These are phyloP conservation scores for Cladopsammia gracilis DNA, from an alignment of 64 coral and sea anemone genomes.

Conservation along the genomic window DNA sequence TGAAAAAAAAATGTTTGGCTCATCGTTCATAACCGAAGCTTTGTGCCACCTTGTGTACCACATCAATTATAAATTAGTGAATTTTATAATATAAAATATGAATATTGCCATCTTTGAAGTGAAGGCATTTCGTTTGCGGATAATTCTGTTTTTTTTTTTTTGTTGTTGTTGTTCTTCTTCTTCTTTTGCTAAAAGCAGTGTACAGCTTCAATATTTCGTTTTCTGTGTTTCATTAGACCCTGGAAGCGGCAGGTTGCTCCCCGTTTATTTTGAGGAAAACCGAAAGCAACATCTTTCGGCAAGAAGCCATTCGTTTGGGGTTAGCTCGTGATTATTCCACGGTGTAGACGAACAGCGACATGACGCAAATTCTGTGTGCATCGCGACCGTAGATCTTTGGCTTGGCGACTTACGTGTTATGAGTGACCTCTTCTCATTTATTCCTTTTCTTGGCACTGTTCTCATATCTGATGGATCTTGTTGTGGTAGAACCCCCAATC, in stretches of 20 bases:
- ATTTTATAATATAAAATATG: slow-evolving; percentile 75
- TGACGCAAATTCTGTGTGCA: background rate
- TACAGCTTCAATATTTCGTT: background rate
- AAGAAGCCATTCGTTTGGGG: background rate
- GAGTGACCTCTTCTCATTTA: background rate
- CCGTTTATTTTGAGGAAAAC: background rate
- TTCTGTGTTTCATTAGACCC: background rate
- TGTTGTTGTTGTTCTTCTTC: background rate
- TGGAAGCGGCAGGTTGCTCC: background rate
- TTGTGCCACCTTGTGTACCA: slow-evolving; percentile 27
- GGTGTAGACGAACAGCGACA: background rate
- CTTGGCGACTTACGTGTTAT: background rate
- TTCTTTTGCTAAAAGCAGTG: background rate
- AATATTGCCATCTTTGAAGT: slow-evolving; percentile 39
- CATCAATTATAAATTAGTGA: slow-evolving; percentile 93
- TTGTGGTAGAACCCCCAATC: background rate
- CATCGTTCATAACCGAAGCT: background rate
- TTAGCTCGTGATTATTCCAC: background rate
- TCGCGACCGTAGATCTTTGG: background rate
- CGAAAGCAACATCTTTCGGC: background rate
- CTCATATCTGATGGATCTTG: background rate
- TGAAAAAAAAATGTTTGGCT: slow-evolving; percentile 21
- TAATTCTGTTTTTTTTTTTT: background rate
- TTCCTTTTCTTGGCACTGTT: background rate
- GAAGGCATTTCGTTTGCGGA: background rate